These are phyloP conservation scores for Penaeus vannamei DNA, from an alignment of 1,140 invertebrate species.

Conservation along the genomic window DNA sequence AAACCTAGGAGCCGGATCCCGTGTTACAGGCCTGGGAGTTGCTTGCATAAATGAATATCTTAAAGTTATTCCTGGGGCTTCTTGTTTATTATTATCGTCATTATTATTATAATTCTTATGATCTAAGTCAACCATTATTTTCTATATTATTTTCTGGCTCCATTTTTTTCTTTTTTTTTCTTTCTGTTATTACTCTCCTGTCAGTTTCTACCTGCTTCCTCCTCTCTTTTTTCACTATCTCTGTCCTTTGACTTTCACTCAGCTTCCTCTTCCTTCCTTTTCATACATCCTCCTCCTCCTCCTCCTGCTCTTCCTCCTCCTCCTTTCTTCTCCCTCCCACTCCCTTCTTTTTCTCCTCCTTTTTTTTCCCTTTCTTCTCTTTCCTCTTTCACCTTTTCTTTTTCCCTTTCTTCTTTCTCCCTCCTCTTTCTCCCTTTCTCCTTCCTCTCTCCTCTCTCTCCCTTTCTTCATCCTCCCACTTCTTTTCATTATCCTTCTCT, in stretches of 20 bases:
- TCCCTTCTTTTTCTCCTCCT: background rate
- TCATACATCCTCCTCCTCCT: background rate
- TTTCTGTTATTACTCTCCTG: background rate
- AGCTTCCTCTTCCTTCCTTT: background rate
- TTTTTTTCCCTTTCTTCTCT: slow-evolving; percentile 26
- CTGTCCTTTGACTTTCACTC: slow-evolving; percentile 12
- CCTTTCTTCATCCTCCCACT: slow-evolving; percentile 31
- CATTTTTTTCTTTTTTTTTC: background rate
- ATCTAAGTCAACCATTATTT: background rate
- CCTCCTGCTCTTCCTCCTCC: background rate
- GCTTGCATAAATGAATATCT: slow-evolving; percentile 45
- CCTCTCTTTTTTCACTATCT: background rate
- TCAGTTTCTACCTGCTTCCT: slow-evolving; percentile 2
- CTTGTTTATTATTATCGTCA: background rate
- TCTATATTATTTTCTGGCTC: background rate
- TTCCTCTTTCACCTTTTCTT: slow-evolving; percentile 57
- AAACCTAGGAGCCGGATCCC: too few relatives aligned
- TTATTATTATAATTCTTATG: background rate
- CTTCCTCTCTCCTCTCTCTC: slow-evolving; percentile 29
- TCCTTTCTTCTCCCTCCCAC: background rate
- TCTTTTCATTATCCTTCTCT: slow-evolving; percentile 26
- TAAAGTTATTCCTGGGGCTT: slow-evolving; percentile 7
- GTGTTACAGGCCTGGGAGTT: background rate
- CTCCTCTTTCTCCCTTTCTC: slow-evolving; percentile 58
- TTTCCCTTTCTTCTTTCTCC: slow-evolving; percentile 57